These are phyloP conservation scores for Harpagifer antarcticus DNA, from an alignment of 2,797 vertebrate genomes.

Conservation along the genomic window DNA sequence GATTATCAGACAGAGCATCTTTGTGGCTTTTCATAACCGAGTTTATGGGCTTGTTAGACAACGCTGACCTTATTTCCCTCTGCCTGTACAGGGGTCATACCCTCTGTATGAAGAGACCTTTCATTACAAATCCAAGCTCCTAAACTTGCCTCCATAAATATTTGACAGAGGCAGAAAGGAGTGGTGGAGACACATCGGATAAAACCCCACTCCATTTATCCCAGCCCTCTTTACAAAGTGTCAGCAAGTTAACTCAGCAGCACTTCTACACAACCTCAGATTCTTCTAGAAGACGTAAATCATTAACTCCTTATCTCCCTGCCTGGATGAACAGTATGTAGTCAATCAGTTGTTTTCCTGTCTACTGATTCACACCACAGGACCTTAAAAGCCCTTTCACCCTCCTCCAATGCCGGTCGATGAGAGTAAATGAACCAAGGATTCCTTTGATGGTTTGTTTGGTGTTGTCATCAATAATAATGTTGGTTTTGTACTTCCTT, in stretches of 20 bases:
- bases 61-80: conserved; percentile 53
- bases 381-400: conserved; percentile 70
- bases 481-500: conserved; percentile 51
- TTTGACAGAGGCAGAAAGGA: conserved; percentile 66
- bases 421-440: conserved; percentile 69
- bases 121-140: conserved; percentile 60
- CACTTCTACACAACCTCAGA: conserved; percentile 57
- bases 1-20: conserved; percentile 27
- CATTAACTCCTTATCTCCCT: conserved; percentile 80
- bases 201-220: conserved; percentile 46
- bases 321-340: conserved; percentile 55
- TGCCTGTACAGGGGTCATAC: conserved; percentile 44
- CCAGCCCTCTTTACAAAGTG: conserved; percentile 36
- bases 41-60: conserved; percentile 60
- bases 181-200: conserved; percentile 54
- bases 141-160: conserved; percentile 63
- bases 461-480: conserved; percentile 66
- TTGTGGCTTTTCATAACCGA: conserved; percentile 43
- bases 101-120: conserved; percentile 61
- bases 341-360: conserved; percentile 65
- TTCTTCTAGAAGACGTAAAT: conserved; percentile 70
- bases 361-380: conserved; percentile 67
- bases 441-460: conserved; percentile 70
- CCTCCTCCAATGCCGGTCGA: conserved; percentile 60
- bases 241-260: conserved; percentile 37